Base-by-base conservation (phyloP, 92 coral and sea anemone genomes). In the Bergia puertoricense region DNA sequence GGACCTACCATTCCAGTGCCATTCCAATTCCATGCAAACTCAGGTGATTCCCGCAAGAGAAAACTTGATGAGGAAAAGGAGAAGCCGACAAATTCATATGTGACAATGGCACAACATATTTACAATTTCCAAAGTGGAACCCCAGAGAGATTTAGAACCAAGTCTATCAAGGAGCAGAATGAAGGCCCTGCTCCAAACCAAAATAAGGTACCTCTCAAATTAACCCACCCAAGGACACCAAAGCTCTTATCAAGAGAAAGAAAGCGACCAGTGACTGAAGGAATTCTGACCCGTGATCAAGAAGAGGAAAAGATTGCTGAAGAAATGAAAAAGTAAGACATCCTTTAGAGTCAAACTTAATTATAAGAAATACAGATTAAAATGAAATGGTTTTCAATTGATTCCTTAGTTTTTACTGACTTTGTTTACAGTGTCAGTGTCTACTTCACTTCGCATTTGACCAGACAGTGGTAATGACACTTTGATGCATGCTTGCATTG, bases 201-300 rank as follows among this genome's bases (percentile, higher is more conserved):
- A 46, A 88, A 90, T 11, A 83, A 82, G 85, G 78, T 74, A 51
- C 75, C 92, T 2, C 88, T 78, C 5, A 94, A 92, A 76, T 81
- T 97, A 14, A 97, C 99, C 15, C 77, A 83, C 22, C 98, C 99
- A 22, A 95, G 89, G 90, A 97, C 99, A 54, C 99, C 99, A 16
- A 90, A 91, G 62, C 86, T 97, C 56, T 48, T 85, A 44, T 67
- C 98, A n/a, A 89, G 73, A 22, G 90, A 92, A 11, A 92, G 99
- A 72, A 93, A 94, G 59, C 80, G 99, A 40, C 95, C 96, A 9
- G 46, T 92, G 50, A 88, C 97, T 7, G 91, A 78, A 11, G 98
- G 93, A 82, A 88, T 93, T 13, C 65, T 97, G 74, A 94, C 98
- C 76, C 79, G 89, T 76, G 99, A 97, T 41, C 94, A 94, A 75